Conservation (phyloP, 2,113 vertebrate species). For the Rynchops niger region DNA sequence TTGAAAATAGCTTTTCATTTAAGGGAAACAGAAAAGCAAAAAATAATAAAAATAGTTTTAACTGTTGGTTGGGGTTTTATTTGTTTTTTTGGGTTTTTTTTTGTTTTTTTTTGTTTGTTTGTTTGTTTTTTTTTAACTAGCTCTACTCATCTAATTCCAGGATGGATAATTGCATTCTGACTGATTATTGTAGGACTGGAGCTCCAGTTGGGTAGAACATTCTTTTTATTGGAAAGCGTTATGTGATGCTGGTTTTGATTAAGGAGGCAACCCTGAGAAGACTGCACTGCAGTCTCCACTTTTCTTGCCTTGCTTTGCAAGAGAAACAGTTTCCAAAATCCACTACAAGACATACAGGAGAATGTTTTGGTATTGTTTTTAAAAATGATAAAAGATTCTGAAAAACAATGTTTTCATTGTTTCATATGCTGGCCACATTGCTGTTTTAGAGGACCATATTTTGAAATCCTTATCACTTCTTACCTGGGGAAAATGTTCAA, state of each 20-base stretch:
- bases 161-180: constrained; percentile 34
- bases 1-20: constrained; percentile 14
- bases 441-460: neutral
- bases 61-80: neutral
- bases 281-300: neutral
- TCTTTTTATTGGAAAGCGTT: constrained; percentile 50
- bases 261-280: neutral
- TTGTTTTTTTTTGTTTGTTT: too few relatives aligned
- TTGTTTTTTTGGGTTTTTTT: neutral
- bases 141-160: constrained; percentile 56
- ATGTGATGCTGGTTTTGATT: constrained; percentile 49
- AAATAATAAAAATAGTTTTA: neutral
- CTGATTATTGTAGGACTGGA: constrained; percentile 19
- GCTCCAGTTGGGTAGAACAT: constrained; percentile 31
- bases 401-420: neutral
- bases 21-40: neutral
- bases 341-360: neutral
- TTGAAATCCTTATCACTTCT: neutral
- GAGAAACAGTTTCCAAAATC: neutral
- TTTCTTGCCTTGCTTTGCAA: neutral
- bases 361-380: neutral
- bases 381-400: neutral
- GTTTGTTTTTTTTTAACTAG: neutral
- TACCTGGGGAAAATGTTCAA: neutral
- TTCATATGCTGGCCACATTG: neutral